Conservation (phyloP, 1,140 invertebrate genomes). For the Papilio dardanus region DNA sequence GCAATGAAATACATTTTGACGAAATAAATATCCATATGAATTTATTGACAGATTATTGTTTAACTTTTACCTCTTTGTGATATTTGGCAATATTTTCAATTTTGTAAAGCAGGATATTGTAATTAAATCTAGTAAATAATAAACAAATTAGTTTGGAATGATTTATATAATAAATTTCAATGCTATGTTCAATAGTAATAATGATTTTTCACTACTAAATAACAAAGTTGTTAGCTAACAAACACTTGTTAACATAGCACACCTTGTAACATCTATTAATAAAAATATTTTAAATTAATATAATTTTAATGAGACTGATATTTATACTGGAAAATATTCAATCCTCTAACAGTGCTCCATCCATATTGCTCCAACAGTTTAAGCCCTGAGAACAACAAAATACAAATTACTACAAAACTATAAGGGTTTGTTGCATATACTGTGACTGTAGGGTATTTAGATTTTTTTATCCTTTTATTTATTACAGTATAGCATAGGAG, state of each 20-base stretch:
- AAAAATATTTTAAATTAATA: constrained; percentile 54
- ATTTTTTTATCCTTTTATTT: not conserved
- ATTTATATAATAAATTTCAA: constrained; percentile 61
- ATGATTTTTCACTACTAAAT: not conserved
- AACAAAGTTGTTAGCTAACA: constrained; percentile 30
- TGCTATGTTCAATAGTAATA: constrained; percentile 55
- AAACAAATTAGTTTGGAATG: constrained; percentile 64
- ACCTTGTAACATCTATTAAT: constrained; percentile 41
- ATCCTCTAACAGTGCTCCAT: constrained; percentile 46
- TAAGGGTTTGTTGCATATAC: not conserved
- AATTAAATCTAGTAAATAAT: constrained; percentile 38
- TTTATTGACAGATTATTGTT: not conserved
- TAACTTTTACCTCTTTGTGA: too few species aligned
- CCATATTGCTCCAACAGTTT: constrained; percentile 40
- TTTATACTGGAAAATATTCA: constrained; percentile 46
- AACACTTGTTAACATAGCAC: constrained; percentile 44
- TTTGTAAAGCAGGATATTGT: not conserved
- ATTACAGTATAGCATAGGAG: not conserved
- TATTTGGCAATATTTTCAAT: too few species aligned
- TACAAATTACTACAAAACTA: constrained; percentile 20
- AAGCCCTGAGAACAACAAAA: constrained; percentile 59
- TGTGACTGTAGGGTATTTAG: not conserved
- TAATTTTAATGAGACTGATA: constrained; percentile 57
- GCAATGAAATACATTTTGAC: too few species aligned
- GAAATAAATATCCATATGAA: too few species aligned